Percentiles rank a stretch among this genome's conserved stretches.
These are phyloP conservation scores for Callithrix jacchus DNA, from an alignment of 2,113 vertebrate species.

Conservation along the genomic window DNA sequence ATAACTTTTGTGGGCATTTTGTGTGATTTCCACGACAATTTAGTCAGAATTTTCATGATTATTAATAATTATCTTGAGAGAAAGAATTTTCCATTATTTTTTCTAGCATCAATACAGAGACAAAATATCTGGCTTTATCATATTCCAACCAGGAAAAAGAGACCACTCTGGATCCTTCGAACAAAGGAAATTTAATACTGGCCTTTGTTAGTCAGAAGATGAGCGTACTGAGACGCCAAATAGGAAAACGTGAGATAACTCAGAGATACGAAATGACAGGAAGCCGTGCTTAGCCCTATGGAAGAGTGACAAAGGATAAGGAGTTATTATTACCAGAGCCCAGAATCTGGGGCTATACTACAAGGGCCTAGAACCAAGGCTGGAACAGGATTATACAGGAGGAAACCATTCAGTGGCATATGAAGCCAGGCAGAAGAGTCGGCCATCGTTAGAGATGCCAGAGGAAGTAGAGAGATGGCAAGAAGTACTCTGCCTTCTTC, in stretches of 20 bases:
- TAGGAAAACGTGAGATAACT: background rate
- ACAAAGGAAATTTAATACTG: background rate
- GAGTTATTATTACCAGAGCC: background rate
- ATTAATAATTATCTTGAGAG: background rate
- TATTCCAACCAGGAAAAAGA: background rate
- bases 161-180: background rate
- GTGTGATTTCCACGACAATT: background rate
- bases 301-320: background rate
- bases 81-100: background rate
- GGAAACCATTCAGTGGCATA: background rate
- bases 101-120: background rate
- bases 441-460: background rate
- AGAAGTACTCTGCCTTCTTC: background rate
- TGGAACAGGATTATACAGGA: background rate
- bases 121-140: background rate
- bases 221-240: background rate
- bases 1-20: background rate
- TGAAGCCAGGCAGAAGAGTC: background rate
- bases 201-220: background rate
- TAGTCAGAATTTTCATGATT: background rate
- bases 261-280: background rate
- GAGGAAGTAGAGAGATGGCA: background rate
- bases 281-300: background rate
- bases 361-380: background rate
- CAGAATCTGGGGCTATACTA: background rate